Conservation (phyloP, 2,888 invertebrate genomes). For the Ceratothoa steindachneri region DNA sequence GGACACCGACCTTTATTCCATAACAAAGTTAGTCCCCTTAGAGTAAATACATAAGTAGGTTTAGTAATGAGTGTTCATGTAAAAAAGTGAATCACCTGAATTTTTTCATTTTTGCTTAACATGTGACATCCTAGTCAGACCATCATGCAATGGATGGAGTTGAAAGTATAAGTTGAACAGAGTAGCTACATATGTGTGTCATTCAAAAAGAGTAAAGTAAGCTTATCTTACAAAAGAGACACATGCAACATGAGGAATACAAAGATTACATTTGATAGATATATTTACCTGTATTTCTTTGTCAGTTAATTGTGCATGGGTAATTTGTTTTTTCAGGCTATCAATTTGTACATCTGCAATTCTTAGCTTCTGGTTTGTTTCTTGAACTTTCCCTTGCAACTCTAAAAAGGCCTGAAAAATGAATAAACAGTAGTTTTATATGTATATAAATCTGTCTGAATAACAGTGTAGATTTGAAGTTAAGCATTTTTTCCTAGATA, state of each 20-base stretch:
- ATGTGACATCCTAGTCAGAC: too few relatives aligned
- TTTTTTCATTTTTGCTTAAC: too few relatives aligned
- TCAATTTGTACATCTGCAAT: slow-evolving; percentile 74
- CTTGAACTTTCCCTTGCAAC: slow-evolving; percentile 73
- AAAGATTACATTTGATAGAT: background rate
- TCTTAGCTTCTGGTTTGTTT: slow-evolving; percentile 73
- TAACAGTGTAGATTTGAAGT: background rate
- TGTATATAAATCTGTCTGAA: background rate
- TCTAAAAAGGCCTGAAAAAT: slow-evolving; percentile 68
- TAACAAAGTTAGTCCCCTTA: too few relatives aligned
- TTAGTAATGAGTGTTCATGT: too few relatives aligned
- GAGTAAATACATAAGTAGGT: too few relatives aligned
- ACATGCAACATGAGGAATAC: background rate
- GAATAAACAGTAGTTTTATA: background rate
- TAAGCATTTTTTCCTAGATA: background rate
- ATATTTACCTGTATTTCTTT: slow-evolving; percentile 56
- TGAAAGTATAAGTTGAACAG: slow-evolving; percentile 36
- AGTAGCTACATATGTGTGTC: background rate
- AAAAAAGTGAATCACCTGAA: too few relatives aligned
- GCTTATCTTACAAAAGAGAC: background rate
- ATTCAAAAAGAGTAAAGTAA: slow-evolving; percentile 3
- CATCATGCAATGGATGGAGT: too few relatives aligned
- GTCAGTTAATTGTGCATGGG: slow-evolving; percentile 69
- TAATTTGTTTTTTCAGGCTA: slow-evolving; percentile 63
- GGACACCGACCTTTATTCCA: too few relatives aligned